Percentiles rank a stretch among this genome's conserved stretches.
These are phyloP conservation scores for Melipona quadrifasciata DNA, from an alignment of 1,140 invertebrate species.

Conservation along the genomic window DNA sequence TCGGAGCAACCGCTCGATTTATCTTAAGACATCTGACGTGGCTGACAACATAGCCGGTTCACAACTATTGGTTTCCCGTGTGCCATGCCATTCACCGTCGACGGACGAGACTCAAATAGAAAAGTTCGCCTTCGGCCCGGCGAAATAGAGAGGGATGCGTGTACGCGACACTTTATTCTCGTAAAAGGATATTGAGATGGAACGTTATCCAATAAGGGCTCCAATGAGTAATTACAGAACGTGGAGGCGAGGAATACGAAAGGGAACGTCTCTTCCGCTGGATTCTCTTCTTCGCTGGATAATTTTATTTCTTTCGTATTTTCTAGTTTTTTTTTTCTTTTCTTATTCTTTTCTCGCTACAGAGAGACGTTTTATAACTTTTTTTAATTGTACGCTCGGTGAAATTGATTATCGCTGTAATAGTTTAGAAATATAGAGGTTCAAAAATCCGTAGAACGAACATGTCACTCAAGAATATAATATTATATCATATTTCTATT, in stretches of 20 bases:
- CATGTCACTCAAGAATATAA: too few species aligned
- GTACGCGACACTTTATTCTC: constrained; percentile 37
- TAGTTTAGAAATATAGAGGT: too few species aligned
- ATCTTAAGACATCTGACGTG: constrained; percentile 22
- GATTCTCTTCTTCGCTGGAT: neutral
- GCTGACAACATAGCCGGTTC: constrained; percentile 18
- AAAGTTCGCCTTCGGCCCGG: neutral
- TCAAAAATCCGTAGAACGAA: too few species aligned
- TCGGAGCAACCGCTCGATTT: constrained; percentile 30
- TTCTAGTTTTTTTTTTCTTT: neutral
- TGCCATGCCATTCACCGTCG: constrained; percentile 5
- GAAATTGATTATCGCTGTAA: too few species aligned
- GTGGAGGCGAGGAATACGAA: neutral
- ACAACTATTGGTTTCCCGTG: constrained; percentile 41
- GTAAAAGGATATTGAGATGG: constrained; percentile 44
- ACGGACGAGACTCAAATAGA: constrained; percentile 37
- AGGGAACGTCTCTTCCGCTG: neutral
- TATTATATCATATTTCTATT: too few species aligned
- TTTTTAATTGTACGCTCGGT: too few species aligned
- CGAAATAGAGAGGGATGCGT: constrained; percentile 37
- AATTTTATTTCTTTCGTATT: neutral
- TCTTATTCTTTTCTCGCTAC: neutral
- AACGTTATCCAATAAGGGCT: constrained; percentile 15
- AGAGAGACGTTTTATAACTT: too few species aligned
- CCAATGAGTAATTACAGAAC: neutral